phyloP scores from a whole-genome alignment of 1,140 invertebrate species.

The Plectus sambesii region DNA sequence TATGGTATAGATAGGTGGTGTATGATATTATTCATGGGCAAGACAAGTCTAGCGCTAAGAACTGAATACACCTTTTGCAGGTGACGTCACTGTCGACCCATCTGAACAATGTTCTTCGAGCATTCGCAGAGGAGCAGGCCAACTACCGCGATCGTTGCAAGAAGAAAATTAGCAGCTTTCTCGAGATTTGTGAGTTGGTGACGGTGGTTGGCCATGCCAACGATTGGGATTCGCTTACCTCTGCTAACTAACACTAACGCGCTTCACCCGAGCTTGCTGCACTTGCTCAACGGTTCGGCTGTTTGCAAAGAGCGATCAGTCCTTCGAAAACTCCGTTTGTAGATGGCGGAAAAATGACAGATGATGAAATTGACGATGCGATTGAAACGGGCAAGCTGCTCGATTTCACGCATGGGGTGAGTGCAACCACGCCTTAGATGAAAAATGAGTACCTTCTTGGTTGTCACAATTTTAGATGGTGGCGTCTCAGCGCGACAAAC shows the following conservation, averaged over 20 bases:
- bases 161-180: neutral
- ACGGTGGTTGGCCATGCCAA: neutral
- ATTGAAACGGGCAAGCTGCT: conserved; percentile 91
- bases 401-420: conserved; percentile 92
- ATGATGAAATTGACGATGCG: conserved; percentile 96
- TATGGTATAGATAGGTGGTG: no score
- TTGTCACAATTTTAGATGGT: conserved; percentile 57
- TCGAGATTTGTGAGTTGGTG: conserved; percentile 4
- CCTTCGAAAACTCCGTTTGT: conserved; percentile 42
- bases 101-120: neutral
- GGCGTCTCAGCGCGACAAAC: conserved; percentile 96
- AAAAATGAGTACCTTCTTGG: conserved; percentile 3
- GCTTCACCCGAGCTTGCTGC: no score
- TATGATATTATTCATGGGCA: no score
- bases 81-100: no score
- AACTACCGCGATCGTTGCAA: conserved; percentile 5
- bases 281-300: no score
- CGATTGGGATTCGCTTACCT: neutral
- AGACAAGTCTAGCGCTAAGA: no score
- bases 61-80: no score
- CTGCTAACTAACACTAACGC: no score
- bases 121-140: conserved; percentile 6
- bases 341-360: conserved; percentile 83
- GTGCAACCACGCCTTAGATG: conserved; percentile 44
- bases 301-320: no score